Conservation (phyloP, 2,888 invertebrate genomes). For the Xestia c-nigrum region DNA sequence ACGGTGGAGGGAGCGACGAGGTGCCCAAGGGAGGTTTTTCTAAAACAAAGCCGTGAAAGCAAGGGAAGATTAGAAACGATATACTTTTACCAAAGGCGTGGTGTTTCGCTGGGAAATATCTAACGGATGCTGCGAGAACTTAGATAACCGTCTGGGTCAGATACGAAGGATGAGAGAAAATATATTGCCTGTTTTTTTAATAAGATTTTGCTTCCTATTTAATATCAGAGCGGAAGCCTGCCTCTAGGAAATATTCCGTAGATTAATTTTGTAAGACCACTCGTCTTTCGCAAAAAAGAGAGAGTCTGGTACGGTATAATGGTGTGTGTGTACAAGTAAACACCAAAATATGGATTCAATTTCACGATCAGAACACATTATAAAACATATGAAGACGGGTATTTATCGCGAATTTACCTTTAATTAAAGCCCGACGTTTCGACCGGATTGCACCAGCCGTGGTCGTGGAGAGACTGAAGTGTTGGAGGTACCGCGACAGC, state of each 20-base stretch:
- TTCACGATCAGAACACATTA: too few relatives aligned
- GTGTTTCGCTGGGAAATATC: slow-evolving; percentile 74
- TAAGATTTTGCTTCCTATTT: slow-evolving; percentile 43
- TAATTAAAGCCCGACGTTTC: too few relatives aligned
- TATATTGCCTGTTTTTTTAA: slow-evolving; percentile 62
- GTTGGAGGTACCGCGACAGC: too few relatives aligned
- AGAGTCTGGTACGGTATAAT: background rate
- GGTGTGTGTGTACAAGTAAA: background rate
- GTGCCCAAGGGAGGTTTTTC: slow-evolving; percentile 80
- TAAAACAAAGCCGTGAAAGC: slow-evolving; percentile 85
- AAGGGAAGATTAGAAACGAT: slow-evolving; percentile 83
- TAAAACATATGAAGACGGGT: too few relatives aligned
- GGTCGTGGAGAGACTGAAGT: too few relatives aligned
- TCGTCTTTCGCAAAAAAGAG: background rate
- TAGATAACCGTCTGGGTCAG: slow-evolving; percentile 74
- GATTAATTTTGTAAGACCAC: slow-evolving; percentile 13
- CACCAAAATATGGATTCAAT: slow-evolving; percentile 23
- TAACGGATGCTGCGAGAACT: slow-evolving; percentile 70
- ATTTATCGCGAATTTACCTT: too few relatives aligned
- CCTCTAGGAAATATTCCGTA: slow-evolving; percentile 29
- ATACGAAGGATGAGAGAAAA: slow-evolving; percentile 64
- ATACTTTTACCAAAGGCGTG: slow-evolving; percentile 78
- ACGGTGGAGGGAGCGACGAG: slow-evolving; percentile 67
- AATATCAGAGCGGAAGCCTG: slow-evolving; percentile 40
- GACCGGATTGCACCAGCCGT: too few relatives aligned